These are phyloP conservation scores for Megaceryle torquata DNA, from an alignment of 2,113 vertebrate genomes.

Conservation along the genomic window DNA sequence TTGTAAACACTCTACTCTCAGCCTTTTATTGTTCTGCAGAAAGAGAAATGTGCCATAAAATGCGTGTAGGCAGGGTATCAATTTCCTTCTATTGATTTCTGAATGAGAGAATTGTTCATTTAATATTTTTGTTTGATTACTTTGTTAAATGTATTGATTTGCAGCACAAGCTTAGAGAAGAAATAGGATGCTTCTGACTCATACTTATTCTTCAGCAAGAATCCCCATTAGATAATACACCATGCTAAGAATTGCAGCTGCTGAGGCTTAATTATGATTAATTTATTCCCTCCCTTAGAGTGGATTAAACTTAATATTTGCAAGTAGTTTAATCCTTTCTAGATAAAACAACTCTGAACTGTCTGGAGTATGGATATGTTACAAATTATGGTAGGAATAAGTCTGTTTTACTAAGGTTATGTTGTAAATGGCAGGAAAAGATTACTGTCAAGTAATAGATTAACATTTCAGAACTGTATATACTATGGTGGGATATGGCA, in stretches of 20 bases:
- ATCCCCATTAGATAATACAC: background rate
- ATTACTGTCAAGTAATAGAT: constrained; percentile 3
- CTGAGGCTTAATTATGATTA: constrained; percentile 36
- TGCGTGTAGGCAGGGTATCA: background rate
- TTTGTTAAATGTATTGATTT: constrained; percentile 6
- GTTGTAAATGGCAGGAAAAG: background rate
- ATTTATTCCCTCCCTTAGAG: constrained; percentile 11
- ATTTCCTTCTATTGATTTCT: constrained; percentile 43
- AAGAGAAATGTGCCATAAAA: background rate
- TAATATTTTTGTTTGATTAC: background rate
- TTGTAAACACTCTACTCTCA: background rate
- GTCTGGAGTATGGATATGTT: background rate
- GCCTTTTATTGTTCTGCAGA: background rate
- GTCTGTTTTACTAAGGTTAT: background rate
- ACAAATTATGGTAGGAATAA: background rate
- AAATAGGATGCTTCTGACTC: constrained; percentile 21
- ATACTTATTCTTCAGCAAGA: background rate
- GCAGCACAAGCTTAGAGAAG: background rate
- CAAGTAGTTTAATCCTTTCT: constrained; percentile 40
- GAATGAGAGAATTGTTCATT: constrained; percentile 18
- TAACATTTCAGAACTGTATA: background rate
- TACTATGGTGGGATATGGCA: background rate
- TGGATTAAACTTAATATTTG: constrained; percentile 35
- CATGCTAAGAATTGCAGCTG: constrained; percentile 24
- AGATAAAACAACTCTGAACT: constrained; percentile 5